Evolutionary conservation across 2,113 vertebrate species (phyloP), one percentile per base, ranked within the genome.

Genomic region (Phainopepla nitens): DNA sequence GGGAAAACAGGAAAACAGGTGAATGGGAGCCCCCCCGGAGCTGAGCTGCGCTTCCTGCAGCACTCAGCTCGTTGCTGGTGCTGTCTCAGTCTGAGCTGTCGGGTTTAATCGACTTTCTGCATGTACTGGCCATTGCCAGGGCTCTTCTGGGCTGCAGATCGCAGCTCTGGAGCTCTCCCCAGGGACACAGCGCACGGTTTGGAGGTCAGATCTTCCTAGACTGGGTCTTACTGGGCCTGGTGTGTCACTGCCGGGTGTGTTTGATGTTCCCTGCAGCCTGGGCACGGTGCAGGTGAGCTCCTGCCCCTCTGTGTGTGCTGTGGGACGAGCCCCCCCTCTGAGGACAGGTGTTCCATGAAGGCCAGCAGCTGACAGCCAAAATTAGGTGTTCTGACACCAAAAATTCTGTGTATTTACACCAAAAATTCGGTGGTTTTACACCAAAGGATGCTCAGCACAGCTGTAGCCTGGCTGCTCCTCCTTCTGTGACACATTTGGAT

Each of bases 391-490:
- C 10, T 36, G 3, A 19, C 33, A 23, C 4, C 35, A 14, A 44
- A 71, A 72, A 25, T 7, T 5, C 1, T 5, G 16, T 11, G 71
- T 12, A 10, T 10, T 36, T 4, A 19, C 33, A 23, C 4, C 35
- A 14, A 44, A 71, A 72, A 25, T 7, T 5, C 1, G 7, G 16
- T 11, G 71, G 0, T 66, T 57, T 54, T 15, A 8, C 66, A 25
- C 7, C 71, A 50, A 50, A n/a, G 75, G 42, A 39, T 0, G 3
- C 35, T 70, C 6, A 3, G 13, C 15, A 3, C 0, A 4, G 44
- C 56, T 20, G 24, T 2, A 8, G 11, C 27, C 4, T 23, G 33
- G 73, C 56, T 78, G 87, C 42, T 73, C 22, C 19, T 56, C 53
- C 53, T 33, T 4, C 53, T 35, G 39, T 0, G 8, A 13, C 11